Evolutionary conservation across 2,113 vertebrate species (phyloP).

Genomic region (Phrynosoma platyrhinos): DNA sequence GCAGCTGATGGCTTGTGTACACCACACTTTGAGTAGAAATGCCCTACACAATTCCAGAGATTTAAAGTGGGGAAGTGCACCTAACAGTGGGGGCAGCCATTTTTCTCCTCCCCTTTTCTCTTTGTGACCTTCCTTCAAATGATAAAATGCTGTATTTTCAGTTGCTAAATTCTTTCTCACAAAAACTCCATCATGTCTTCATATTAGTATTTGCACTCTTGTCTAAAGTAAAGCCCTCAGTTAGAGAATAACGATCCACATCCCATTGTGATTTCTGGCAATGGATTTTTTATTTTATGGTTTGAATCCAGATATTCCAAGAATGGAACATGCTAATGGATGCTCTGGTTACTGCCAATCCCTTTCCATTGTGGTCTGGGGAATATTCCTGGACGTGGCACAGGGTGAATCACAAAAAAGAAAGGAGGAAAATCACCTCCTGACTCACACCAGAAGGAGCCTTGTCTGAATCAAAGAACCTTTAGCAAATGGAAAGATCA

Average conservation of each 20-base stretch:
- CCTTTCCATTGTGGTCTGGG: neutral
- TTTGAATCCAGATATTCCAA: neutral
- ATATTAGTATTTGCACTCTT: neutral
- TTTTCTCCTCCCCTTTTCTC: neutral
- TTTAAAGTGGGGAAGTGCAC: too few species aligned
- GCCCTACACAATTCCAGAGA: too few species aligned
- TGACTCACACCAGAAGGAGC: neutral
- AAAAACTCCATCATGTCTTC: neutral
- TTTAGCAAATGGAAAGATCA: neutral
- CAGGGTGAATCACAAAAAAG: neutral
- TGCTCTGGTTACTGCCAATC: neutral
- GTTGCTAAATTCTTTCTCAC: neutral
- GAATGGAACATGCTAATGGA: neutral
- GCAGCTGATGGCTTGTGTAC: too few species aligned
- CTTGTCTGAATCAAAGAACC: neutral
- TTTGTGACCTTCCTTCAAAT: neutral
- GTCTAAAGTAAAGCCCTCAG: neutral
- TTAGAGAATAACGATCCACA: neutral
- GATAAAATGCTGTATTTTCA: neutral
- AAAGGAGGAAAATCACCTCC: neutral
- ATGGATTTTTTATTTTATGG: neutral
- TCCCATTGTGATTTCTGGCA: neutral
- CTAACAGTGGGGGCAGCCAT: neutral
- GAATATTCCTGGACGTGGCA: neutral
- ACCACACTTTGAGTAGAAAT: too few species aligned